Evolutionary conservation across 2,797 vertebrate genomes (phyloP).

Genomic region (Agapornis canus): DNA sequence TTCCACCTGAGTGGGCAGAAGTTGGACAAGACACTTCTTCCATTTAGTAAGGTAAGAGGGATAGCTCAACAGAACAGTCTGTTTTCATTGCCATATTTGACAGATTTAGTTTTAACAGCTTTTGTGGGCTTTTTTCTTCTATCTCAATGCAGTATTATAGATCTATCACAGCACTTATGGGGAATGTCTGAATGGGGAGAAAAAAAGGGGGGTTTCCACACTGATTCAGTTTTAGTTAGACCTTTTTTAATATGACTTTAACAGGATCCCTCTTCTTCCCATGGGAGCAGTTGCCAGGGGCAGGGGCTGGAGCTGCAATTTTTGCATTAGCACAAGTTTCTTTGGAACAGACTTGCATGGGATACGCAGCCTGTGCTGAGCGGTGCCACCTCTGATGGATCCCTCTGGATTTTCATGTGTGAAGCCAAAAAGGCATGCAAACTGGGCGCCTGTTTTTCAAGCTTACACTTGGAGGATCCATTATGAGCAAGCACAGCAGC

Average conservation of each 20-base stretch:
- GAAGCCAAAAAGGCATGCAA: not conserved
- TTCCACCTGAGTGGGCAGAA: not conserved
- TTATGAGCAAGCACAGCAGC: not conserved
- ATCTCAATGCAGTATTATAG: not conserved
- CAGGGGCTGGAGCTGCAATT: not conserved
- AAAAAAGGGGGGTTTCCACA: not conserved
- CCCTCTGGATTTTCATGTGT: not conserved
- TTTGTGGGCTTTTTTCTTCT: constrained; percentile 44
- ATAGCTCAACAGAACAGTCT: not conserved
- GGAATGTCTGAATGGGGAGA: not conserved
- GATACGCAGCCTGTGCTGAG: not conserved
- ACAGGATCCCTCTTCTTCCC: not conserved
- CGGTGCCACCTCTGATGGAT: not conserved
- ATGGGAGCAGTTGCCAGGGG: not conserved
- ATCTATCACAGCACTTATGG: not conserved
- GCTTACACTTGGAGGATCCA: not conserved
- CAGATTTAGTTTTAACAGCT: constrained; percentile 45
- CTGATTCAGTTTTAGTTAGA: not conserved
- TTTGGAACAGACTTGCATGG: not conserved
- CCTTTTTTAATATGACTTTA: not conserved
- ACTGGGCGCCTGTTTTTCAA: not conserved
- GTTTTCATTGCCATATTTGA: constrained; percentile 21
- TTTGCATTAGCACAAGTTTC: not conserved
- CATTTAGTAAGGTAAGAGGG: constrained; percentile 6
- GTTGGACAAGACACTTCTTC: constrained; percentile 1